Conservation (phyloP, 2,113 vertebrate species). For the Nymphicus hollandicus region DNA sequence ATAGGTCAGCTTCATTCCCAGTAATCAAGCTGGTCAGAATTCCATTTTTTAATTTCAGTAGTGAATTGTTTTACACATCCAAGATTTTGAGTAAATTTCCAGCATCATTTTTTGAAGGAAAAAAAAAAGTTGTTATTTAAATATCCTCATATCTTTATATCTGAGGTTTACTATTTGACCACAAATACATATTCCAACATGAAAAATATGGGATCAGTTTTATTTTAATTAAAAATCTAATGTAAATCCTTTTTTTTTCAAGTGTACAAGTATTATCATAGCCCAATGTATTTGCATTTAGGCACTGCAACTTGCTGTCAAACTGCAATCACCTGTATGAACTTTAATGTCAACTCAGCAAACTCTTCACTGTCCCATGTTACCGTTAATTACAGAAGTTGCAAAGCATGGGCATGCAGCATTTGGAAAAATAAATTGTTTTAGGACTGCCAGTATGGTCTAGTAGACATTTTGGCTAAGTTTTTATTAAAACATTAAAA, state of each 20-base stretch:
- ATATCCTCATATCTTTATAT: background rate
- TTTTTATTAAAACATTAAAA: background rate
- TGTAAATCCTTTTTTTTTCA: background rate
- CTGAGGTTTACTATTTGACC: background rate
- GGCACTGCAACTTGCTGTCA: background rate
- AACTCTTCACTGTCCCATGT: background rate
- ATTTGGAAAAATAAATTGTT: background rate
- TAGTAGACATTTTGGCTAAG: background rate
- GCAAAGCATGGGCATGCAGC: background rate
- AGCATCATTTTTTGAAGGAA: background rate
- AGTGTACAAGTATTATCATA: background rate
- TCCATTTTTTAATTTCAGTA: background rate
- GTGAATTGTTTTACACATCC: background rate
- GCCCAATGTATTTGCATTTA: background rate
- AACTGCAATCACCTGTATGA: background rate
- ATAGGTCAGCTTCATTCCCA: background rate
- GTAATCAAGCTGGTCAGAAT: background rate
- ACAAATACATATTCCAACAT: background rate
- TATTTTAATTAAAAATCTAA: background rate
- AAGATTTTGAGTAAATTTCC: background rate
- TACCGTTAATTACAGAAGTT: background rate
- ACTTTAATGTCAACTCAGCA: background rate
- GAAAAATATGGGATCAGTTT: background rate
- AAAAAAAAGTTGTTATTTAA: background rate
- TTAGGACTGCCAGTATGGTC: background rate